phyloP scores from a whole-genome alignment of 2,888 invertebrate species.

The Romanomermis culicivorax region DNA sequence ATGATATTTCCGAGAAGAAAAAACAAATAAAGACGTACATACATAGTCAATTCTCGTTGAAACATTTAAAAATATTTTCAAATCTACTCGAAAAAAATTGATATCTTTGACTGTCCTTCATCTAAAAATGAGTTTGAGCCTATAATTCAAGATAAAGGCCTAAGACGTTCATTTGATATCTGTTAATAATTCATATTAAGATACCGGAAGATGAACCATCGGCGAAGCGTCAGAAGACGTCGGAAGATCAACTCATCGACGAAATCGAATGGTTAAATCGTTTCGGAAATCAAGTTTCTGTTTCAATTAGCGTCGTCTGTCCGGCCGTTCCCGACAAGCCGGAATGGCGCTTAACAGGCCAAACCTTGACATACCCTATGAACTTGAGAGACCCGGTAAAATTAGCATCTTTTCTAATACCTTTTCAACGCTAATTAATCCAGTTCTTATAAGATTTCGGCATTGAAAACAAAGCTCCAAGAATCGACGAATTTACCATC shows the following conservation, averaged over 20 bases:
- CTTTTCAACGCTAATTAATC: not conserved
- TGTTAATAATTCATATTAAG: too few relatives aligned
- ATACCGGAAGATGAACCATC: not conserved
- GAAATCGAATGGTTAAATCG: constrained; percentile 48
- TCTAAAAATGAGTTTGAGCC: too few relatives aligned
- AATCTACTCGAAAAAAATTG: too few relatives aligned
- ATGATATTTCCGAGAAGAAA: too few relatives aligned
- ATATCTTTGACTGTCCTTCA: too few relatives aligned
- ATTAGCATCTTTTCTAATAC: constrained; percentile 12
- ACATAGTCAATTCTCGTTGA: too few relatives aligned
- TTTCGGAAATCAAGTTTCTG: constrained; percentile 24
- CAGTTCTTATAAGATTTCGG: constrained; percentile 40
- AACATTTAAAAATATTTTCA: too few relatives aligned
- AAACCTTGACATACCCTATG: constrained; percentile 53
- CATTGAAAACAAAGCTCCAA: constrained; percentile 64
- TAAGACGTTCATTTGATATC: too few relatives aligned
- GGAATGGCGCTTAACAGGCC: constrained; percentile 86
- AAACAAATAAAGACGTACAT: too few relatives aligned
- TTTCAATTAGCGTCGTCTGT: constrained; percentile 55
- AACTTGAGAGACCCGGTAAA: constrained; percentile 46
- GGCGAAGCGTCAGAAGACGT: constrained; percentile 55
- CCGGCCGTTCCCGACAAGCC: constrained; percentile 65
- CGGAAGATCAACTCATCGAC: constrained; percentile 69
- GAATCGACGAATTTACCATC: constrained; percentile 74
- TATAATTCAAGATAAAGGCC: too few relatives aligned